Conservation (phyloP, 2,113 vertebrate genomes). For the Platycercus adscitus region DNA sequence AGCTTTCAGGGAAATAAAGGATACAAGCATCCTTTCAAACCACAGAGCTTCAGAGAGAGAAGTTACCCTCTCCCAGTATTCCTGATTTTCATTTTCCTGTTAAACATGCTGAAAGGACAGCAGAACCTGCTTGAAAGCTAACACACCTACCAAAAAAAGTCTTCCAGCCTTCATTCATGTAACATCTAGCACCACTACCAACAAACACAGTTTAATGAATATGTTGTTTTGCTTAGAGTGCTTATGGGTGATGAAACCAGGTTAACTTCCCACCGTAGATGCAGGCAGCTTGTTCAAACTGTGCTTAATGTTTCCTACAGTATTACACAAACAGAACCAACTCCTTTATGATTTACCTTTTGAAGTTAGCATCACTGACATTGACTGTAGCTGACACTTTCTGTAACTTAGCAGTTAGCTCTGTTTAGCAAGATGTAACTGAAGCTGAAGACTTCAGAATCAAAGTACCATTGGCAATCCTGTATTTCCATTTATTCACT, state of each 20-base stretch:
- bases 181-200: background rate
- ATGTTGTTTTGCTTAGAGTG: rapidly evolving
- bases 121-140: background rate
- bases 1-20: background rate
- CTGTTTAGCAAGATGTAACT: background rate
- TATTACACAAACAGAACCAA: background rate
- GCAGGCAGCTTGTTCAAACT: background rate
- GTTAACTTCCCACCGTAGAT: background rate
- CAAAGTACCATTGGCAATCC: background rate
- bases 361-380: background rate
- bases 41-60: background rate
- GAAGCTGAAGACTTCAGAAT: background rate
- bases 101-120: background rate
- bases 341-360: background rate
- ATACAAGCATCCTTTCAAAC: background rate
- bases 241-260: background rate
- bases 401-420: background rate
- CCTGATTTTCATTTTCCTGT: background rate
- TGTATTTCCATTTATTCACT: background rate
- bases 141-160: too few species aligned
- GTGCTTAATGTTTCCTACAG: background rate
- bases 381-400: background rate
- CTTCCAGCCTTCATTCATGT: background rate
- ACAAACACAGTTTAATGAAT: background rate
- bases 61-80: background rate